A percentile compares a stretch with the other conserved stretches of the same genome.
phyloP scores from a whole-genome alignment of 1,140 invertebrate genomes.

The Drosophila mojavensis region DNA sequence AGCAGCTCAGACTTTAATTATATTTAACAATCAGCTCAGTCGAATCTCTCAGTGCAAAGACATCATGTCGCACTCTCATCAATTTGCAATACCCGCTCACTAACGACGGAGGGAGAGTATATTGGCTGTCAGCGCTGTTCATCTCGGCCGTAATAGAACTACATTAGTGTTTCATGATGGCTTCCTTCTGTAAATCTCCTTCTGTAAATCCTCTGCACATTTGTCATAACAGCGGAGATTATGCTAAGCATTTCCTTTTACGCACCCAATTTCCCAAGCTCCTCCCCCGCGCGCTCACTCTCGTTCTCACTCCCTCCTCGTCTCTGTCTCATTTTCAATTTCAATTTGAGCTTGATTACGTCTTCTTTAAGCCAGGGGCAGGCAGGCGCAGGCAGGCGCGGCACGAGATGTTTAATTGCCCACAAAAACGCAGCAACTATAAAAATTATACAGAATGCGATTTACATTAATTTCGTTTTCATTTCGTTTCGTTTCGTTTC shows the following conservation, averaged over 20 bases:
- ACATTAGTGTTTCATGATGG: no score
- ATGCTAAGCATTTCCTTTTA: neutral
- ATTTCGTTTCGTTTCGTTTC: slow-evolving; percentile 49
- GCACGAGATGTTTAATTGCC: slow-evolving; percentile 71
- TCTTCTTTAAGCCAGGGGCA: neutral
- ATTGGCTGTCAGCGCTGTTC: no score
- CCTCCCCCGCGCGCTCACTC: neutral
- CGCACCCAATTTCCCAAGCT: no score
- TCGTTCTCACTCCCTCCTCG: neutral
- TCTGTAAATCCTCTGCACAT: neutral
- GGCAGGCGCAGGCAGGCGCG: neutral
- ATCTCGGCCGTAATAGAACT: no score
- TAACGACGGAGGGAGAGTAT: no score
- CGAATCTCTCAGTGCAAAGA: no score
- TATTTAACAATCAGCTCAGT: no score
- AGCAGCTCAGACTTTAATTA: neutral
- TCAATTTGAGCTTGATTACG: slow-evolving; percentile 1
- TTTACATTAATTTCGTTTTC: slow-evolving; percentile 71
- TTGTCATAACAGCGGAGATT: slow-evolving; percentile 1
- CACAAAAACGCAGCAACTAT: slow-evolving; percentile 75
- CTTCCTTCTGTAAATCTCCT: neutral
- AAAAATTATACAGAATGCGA: slow-evolving; percentile 73
- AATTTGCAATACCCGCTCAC: no score
- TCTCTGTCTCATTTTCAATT: neutral
- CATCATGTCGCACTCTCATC: no score